Conservation (phyloP, 2,888 invertebrate genomes). For the Rhingia campestris region DNA sequence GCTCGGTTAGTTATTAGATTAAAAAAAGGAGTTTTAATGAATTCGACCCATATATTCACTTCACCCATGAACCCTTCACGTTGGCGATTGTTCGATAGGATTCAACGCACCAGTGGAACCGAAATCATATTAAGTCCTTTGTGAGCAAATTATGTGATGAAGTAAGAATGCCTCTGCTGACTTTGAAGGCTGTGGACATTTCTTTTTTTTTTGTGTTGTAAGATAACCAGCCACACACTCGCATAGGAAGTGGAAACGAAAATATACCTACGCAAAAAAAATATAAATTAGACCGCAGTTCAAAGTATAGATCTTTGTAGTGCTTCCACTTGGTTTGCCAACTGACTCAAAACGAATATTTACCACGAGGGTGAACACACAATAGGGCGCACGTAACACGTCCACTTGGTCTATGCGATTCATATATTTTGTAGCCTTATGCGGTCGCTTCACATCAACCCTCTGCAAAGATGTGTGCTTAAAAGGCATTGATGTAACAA, state of each 20-base stretch:
- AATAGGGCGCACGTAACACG: conserved; percentile 13
- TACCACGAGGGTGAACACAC: conserved; percentile 61
- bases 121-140: conserved; percentile 62
- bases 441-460: conserved; percentile 59
- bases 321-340: conserved; percentile 69
- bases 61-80: conserved; percentile 24
- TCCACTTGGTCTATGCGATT: conserved; percentile 44
- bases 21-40: conserved; percentile 50
- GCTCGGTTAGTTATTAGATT: conserved; percentile 51
- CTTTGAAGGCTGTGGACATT: conserved; percentile 59
- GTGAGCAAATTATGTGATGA: conserved; percentile 61
- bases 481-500: conserved; percentile 54
- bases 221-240: conserved; percentile 39
- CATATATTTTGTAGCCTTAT: conserved; percentile 36
- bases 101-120: conserved; percentile 54
- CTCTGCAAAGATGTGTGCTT: conserved; percentile 51
- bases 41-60: conserved; percentile 68
- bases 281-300: conserved; percentile 69
- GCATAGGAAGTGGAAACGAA: conserved; percentile 8
- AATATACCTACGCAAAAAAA: conserved; percentile 42
- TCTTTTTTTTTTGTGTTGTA: conserved; percentile 39
- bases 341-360: conserved; percentile 71
- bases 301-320: conserved; percentile 69
- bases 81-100: conserved; percentile 42
- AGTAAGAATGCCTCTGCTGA: conserved; percentile 49